A percentile compares a stretch with the other conserved stretches of the same genome.
These are phyloP conservation scores for Scaptomyza caliginosa DNA, from an alignment of 2,888 invertebrate genomes.

Conservation along the genomic window DNA sequence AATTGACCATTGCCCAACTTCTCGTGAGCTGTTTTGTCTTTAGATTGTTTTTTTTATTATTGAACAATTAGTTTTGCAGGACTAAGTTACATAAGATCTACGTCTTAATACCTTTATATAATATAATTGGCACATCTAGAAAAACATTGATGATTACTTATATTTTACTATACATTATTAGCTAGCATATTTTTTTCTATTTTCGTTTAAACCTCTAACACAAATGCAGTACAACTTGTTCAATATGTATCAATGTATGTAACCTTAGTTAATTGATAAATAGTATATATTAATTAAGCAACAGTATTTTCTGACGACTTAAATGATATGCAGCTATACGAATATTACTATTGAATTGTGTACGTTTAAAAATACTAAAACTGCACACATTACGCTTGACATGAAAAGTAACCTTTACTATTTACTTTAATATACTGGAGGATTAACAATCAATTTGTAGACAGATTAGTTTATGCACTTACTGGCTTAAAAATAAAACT, in stretches of 20 bases:
- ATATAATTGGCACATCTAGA: too few relatives aligned
- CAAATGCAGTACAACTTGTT: not conserved
- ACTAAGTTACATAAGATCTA: not conserved
- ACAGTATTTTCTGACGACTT: not conserved
- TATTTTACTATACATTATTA: not conserved
- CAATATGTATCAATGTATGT: not conserved
- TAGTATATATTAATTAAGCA: too few relatives aligned
- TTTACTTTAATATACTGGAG: not conserved
- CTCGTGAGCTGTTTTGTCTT: not conserved
- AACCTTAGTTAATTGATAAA: not conserved
- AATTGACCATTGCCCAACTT: too few relatives aligned
- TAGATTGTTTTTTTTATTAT: not conserved
- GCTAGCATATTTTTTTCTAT: not conserved
- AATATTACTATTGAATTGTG: not conserved
- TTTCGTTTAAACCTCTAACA: not conserved
- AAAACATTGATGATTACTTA: too few relatives aligned
- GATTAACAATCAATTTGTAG: conserved; percentile 22
- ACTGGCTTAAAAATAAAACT: not conserved
- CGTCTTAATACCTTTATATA: too few relatives aligned
- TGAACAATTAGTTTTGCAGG: not conserved
- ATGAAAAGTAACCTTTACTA: not conserved
- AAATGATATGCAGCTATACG: not conserved
- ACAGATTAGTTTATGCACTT: conserved; percentile 32
- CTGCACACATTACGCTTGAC: not conserved
- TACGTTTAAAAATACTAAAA: not conserved